A percentile compares a stretch with the other conserved stretches of the same genome.
These are phyloP conservation scores for Polydrusus pterygomalis DNA, from an alignment of 2,888 invertebrate species.

Conservation along the genomic window DNA sequence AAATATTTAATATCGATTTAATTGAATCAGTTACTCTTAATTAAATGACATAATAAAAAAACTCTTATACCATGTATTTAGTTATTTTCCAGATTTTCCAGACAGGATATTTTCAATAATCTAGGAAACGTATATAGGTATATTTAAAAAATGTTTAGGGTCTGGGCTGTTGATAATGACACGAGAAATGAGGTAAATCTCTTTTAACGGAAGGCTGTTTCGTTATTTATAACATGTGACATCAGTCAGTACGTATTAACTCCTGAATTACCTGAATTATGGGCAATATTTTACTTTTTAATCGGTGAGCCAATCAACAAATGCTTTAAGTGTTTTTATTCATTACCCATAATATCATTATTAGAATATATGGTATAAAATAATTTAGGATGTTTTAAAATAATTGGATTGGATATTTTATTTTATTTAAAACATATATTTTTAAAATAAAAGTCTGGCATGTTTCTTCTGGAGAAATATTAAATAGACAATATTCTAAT, in stretches of 20 bases:
- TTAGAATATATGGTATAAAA: too few relatives aligned
- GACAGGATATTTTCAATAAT: constrained; percentile 1
- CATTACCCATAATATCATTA: background rate
- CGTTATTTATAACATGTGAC: background rate
- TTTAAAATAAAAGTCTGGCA: too few relatives aligned
- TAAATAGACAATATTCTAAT: too few relatives aligned
- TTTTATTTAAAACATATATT: too few relatives aligned
- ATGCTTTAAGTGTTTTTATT: background rate
- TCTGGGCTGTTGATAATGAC: constrained; percentile 13
- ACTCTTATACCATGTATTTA: constrained; percentile 3
- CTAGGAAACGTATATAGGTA: background rate
- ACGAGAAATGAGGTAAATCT: constrained; percentile 22
- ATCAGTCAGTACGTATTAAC: constrained; percentile 12
- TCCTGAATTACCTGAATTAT: background rate
- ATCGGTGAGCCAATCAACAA: constrained; percentile 8
- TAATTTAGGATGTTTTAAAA: too few relatives aligned
- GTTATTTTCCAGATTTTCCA: constrained; percentile 27
- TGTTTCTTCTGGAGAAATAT: too few relatives aligned
- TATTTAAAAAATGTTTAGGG: constrained; percentile 1
- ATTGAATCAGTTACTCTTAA: background rate
- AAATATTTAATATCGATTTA: background rate
- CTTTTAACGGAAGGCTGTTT: background rate
- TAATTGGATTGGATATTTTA: too few relatives aligned
- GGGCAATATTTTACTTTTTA: background rate
- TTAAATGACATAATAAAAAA: background rate